Conservation (phyloP, 2,113 vertebrate genomes). For the Neogale vison region DNA sequence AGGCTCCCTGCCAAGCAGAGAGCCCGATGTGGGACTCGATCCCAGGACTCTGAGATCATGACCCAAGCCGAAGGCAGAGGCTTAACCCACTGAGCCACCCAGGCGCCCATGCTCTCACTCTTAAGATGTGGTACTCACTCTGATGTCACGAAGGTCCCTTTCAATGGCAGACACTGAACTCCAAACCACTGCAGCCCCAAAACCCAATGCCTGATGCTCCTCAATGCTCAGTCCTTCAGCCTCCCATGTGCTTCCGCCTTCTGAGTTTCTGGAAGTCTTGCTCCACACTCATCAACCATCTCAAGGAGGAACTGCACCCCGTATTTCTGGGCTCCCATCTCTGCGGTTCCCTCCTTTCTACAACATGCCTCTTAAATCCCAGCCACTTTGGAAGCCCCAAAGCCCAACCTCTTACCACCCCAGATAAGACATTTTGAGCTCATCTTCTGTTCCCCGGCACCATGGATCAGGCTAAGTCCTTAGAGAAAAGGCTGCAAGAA, state of each 20-base stretch:
- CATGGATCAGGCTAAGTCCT: not conserved
- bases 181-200: not conserved
- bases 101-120: not conserved
- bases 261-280: not conserved
- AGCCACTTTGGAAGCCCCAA: not conserved
- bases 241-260: not conserved
- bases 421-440: not conserved
- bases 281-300: not conserved
- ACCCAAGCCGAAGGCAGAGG: too few species aligned
- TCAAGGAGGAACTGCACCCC: not conserved
- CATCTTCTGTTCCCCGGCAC: not conserved
- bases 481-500: not conserved
- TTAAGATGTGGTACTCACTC: not conserved
- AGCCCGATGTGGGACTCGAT: too few species aligned
- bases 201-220: not conserved
- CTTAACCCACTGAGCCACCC: too few species aligned
- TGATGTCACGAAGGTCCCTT: too few species aligned
- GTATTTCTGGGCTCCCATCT: not conserved
- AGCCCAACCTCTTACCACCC: not conserved
- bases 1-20: too few species aligned
- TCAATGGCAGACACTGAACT: too few species aligned
- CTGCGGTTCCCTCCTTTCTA: not conserved
- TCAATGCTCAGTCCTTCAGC: not conserved
- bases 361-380: not conserved
- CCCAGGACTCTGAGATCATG: too few species aligned